Base-by-base conservation (phyloP, 2,888 invertebrate genomes). In the Tetranychus truncatus region DNA sequence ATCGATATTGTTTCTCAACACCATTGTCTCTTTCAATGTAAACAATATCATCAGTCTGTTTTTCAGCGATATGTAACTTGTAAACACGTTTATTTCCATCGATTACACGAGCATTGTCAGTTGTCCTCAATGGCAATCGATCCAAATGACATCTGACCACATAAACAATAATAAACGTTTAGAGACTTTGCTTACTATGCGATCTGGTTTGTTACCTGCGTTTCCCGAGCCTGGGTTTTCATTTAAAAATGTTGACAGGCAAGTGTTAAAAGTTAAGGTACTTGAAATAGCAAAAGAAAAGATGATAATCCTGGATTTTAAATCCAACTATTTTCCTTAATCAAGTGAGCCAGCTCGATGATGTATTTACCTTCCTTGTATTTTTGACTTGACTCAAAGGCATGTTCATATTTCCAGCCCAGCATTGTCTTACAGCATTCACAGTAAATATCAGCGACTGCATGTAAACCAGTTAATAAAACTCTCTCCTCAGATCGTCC, bases 361-460 rank as follows among this genome's bases (percentile, higher is more conserved):
- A 99, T 99, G 87, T 91, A 99, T 87, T 99, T 99, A 82, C 99
- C 99, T 86, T 99, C 99, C 86, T 99, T 99, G 87, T 99, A 99
- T 87, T 99, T 99, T 84, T 99, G 99, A 86, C 96, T 97, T 81
- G 96, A 94, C 85, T 99, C 99, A 86, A 96, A 99, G 79, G 99
- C 99, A 86, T 97, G 97, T 85, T 99, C 95, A 87, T 99, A 99
- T 92, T 99, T 99, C 99, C 99, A 99, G 79, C 99, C 99, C 80
- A 99, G 88, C 81, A 96, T 97, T 75, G 97, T 99, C 85, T 97
- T 97, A 86, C 99, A 99, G 85, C 96, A 96, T 85, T 97, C 97
- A 86, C 99, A 99, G 85, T 92, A 97, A 79, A 99, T 99, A 84
- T 99, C 99, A 75, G 99, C 97, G 80, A 99, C 99, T 74, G 97